Evolutionary conservation across 1,140 invertebrate genomes (phyloP).

Genomic region (Zaprionus davidi): DNA sequence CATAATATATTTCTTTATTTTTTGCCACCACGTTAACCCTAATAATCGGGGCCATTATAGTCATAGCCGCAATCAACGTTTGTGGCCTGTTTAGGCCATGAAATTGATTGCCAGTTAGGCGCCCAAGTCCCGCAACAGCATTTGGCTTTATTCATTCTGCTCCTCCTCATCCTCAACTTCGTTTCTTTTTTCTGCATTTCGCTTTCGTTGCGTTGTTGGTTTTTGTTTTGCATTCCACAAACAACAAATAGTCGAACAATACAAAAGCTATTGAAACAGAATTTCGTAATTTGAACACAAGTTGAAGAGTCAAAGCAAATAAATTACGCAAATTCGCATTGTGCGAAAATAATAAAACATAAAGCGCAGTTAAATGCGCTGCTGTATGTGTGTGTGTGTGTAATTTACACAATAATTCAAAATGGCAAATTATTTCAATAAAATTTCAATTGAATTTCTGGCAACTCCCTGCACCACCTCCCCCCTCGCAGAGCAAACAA

Average conservation of each 20-base stretch:
- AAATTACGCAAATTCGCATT: constrained; percentile 70
- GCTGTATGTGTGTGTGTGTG: constrained; percentile 30
- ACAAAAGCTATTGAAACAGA: constrained; percentile 46
- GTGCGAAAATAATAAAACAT: constrained; percentile 43
- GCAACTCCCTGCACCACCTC: constrained; percentile 20
- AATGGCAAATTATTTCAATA: constrained; percentile 75
- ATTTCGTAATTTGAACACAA: constrained; percentile 42
- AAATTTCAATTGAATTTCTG: constrained; percentile 74
- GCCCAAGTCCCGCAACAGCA: background rate
- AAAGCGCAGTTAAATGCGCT: constrained; percentile 35
- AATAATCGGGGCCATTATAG: background rate
- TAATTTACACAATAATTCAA: constrained; percentile 56
- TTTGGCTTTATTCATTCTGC: background rate
- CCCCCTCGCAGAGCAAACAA: background rate
- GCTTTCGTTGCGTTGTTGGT: background rate
- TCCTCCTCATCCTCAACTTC: background rate
- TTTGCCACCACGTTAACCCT: background rate
- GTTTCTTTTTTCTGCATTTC: background rate
- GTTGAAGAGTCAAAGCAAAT: constrained; percentile 75
- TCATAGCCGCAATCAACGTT: constrained; percentile 1
- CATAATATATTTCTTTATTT: background rate
- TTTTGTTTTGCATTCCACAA: constrained; percentile 1
- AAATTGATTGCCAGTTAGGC: background rate
- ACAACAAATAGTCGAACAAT: constrained; percentile 1
- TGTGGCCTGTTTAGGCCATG: background rate